phyloP scores from a whole-genome alignment of 2,888 invertebrate genomes.

The Willowsia nigromaculata region DNA sequence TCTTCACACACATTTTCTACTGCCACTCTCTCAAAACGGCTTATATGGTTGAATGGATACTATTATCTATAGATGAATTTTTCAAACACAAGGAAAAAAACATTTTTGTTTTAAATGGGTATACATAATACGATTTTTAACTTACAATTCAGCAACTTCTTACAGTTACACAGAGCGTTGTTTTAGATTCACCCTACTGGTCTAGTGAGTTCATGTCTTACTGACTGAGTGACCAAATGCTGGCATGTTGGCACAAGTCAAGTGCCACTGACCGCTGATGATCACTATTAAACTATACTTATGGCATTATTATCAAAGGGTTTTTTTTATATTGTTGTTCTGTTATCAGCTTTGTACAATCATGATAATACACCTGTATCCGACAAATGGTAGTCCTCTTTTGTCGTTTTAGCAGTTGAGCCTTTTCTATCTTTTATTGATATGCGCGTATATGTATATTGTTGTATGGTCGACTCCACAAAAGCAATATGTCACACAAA shows the following conservation, averaged over 20 bases:
- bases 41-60: slow-evolving; percentile 33
- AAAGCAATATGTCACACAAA: background rate
- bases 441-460: background rate
- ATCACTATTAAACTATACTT: slow-evolving; percentile 67
- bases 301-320: slow-evolving; percentile 61
- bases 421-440: background rate
- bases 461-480: background rate
- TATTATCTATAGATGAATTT: background rate
- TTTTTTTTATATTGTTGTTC: slow-evolving; percentile 10
- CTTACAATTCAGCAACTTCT: background rate
- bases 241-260: slow-evolving; percentile 71
- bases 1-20: slow-evolving; percentile 53
- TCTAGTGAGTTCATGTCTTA: slow-evolving; percentile 64
- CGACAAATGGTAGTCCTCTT: background rate
- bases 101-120: slow-evolving; percentile 27
- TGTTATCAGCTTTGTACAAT: slow-evolving; percentile 21
- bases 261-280: slow-evolving; percentile 71
- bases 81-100: background rate
- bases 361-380: slow-evolving; percentile 19
- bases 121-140: slow-evolving; percentile 41
- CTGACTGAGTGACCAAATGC: slow-evolving; percentile 70
- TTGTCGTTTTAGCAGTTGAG: background rate
- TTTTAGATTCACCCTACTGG: slow-evolving; percentile 24
- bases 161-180: background rate
- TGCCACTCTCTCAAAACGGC: slow-evolving; percentile 57